A percentile compares a stretch with the other conserved stretches of the same genome.
Conservation (phyloP, 2,888 invertebrate genomes). For the Orchesella flavescens region DNA sequence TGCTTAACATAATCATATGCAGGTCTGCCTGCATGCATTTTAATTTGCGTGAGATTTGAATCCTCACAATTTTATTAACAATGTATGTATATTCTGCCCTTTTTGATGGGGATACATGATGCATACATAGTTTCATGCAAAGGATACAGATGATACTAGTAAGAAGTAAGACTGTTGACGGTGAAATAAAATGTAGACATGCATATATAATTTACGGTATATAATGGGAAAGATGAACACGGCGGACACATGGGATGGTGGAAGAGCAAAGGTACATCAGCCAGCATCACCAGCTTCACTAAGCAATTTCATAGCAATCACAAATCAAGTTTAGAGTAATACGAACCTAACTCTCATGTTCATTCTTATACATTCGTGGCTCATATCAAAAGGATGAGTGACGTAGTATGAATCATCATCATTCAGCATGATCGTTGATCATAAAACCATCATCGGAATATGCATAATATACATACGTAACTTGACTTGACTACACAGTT, state of each 20-base stretch:
- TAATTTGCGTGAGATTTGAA: too few relatives aligned
- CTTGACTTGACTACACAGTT: too few relatives aligned
- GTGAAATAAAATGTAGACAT: not conserved
- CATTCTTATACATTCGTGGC: not conserved
- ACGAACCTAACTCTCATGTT: not conserved
- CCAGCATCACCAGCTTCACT: slow-evolving; percentile 11
- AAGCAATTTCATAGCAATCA: slow-evolving; percentile 22
- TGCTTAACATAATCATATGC: too few relatives aligned
- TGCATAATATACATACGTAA: too few relatives aligned
- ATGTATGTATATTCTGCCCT: too few relatives aligned
- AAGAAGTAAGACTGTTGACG: too few relatives aligned
- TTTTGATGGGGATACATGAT: too few relatives aligned
- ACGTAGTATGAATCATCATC: slow-evolving; percentile 19
- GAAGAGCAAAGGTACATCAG: slow-evolving; percentile 2
- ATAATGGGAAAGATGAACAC: not conserved
- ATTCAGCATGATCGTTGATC: not conserved
- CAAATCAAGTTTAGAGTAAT: not conserved
- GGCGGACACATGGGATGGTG: not conserved
- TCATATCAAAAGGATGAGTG: not conserved
- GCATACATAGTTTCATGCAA: too few relatives aligned
- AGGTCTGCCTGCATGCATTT: too few relatives aligned
- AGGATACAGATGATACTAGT: too few relatives aligned
- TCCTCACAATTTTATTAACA: too few relatives aligned
- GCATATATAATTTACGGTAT: not conserved
- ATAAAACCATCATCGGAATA: not conserved